Conservation (phyloP, 1,140 invertebrate genomes). For the Alviniconcha marisindica region DNA sequence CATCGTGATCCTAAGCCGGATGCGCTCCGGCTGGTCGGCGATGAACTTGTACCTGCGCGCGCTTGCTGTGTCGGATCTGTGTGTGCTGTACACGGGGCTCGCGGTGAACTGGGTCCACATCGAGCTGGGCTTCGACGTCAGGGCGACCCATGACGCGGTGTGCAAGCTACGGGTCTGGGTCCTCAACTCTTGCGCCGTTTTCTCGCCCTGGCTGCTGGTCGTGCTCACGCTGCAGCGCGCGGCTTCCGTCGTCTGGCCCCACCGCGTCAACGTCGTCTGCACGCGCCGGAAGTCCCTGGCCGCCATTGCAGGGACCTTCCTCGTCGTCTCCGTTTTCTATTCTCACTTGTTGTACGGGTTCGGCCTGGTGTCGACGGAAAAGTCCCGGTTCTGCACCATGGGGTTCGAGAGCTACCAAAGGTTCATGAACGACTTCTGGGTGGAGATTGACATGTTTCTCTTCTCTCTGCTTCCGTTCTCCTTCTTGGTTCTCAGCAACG, state of each 20-base stretch:
- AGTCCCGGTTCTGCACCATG: neutral
- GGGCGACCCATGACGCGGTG: neutral
- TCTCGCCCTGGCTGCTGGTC: constrained; percentile 44
- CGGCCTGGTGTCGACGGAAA: neutral
- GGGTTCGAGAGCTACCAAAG: neutral
- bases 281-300: neutral
- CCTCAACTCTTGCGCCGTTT: neutral
- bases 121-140: constrained; percentile 11
- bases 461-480: neutral
- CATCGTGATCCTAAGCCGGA: neutral
- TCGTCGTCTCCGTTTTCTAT: neutral
- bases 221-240: constrained; percentile 42
- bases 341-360: neutral
- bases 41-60: constrained; percentile 15
- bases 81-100: neutral
- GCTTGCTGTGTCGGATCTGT: neutral
- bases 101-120: neutral
- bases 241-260: constrained; percentile 32
- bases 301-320: no score
- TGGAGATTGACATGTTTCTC: neutral
- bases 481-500: neutral
- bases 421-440: neutral
- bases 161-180: constrained; percentile 36
- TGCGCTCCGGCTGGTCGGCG: neutral
- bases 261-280: neutral